Base-by-base conservation (phyloP, 1,140 invertebrate genomes). In the Bilobella aurantiaca region DNA sequence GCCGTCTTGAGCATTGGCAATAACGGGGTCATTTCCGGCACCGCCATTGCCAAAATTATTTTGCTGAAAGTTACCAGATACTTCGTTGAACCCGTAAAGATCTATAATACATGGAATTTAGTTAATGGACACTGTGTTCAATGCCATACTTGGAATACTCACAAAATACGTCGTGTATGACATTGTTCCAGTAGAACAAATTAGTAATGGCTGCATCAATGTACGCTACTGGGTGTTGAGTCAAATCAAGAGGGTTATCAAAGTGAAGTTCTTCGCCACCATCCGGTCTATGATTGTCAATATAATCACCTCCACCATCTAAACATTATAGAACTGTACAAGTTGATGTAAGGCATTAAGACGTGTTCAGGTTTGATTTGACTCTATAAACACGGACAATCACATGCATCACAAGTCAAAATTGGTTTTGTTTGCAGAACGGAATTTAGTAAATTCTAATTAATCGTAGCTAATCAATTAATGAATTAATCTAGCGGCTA, bases 171-270 rank as follows among this genome's bases (percentile, higher is more conserved):
- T 62, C 59, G 32, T 62, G 59, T 8, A 46, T 46, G 32, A 46
- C 25, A 42, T 62, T 62, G 32, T 46, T 62, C 59, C 5, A 62
- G 25, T 62, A 62, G 25, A 62, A 62, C 14, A 62, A 37, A 23
- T 62, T 62, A 5, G 59, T 62, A 5, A 62, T 23, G n/a, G 59
- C 5, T 3, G 59, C 59, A 46, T 62, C 59, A 8, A 42, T 37
- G 59, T 62, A 62, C 5, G 5, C 31, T 37, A 21, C 8, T 27
- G 59, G 59, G 2, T 62, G 3, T 37, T 42, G 3, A 8, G 8
- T 3, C 3, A 42, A 8, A 37, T n/a, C 32, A 21, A 62, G 3
- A 12, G 59, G 59, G 23, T 42, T 42, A 25, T 62, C 32, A 25
- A 62, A 62, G 28, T 42, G 12, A 14, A 62, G 28, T 8, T 8